Evolutionary conservation across 2,797 vertebrate species (phyloP).

Genomic region (Syngnathus acus): DNA sequence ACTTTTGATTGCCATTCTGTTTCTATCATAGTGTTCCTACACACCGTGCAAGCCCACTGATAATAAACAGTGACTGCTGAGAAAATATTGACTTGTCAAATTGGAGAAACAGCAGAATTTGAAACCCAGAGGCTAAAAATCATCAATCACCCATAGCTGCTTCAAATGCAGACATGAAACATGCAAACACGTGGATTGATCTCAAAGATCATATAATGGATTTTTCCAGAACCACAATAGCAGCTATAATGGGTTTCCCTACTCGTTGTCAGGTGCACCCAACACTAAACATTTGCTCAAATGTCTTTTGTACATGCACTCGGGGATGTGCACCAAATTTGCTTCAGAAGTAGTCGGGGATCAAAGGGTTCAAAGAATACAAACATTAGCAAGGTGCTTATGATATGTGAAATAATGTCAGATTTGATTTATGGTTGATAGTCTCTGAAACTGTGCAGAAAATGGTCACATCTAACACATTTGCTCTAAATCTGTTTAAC

Average conservation of each 20-base stretch:
- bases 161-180: constrained; percentile 67
- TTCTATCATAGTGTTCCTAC: constrained; percentile 1
- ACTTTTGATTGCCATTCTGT: constrained; percentile 11
- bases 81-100: constrained; percentile 47
- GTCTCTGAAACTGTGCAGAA: constrained; percentile 9
- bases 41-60: constrained; percentile 12
- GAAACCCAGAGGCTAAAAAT: constrained; percentile 53
- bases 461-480: constrained; percentile 28
- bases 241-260: constrained; percentile 56
- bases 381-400: constrained; percentile 26
- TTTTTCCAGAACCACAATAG: constrained; percentile 48
- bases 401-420: not conserved
- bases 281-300: constrained; percentile 43
- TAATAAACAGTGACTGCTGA: constrained; percentile 28
- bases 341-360: constrained; percentile 37
- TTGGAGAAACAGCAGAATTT: constrained; percentile 48
- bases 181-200: constrained; percentile 62
- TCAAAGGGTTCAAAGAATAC: constrained; percentile 37
- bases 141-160: constrained; percentile 60
- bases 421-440: constrained; percentile 10
- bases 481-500: constrained; percentile 19
- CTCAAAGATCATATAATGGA: constrained; percentile 65
- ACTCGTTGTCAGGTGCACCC: constrained; percentile 35
- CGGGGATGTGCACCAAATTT: constrained; percentile 43
- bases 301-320: constrained; percentile 39